Conservation (phyloP, 1,140 invertebrate species). For the Bombus sylvicola region DNA sequence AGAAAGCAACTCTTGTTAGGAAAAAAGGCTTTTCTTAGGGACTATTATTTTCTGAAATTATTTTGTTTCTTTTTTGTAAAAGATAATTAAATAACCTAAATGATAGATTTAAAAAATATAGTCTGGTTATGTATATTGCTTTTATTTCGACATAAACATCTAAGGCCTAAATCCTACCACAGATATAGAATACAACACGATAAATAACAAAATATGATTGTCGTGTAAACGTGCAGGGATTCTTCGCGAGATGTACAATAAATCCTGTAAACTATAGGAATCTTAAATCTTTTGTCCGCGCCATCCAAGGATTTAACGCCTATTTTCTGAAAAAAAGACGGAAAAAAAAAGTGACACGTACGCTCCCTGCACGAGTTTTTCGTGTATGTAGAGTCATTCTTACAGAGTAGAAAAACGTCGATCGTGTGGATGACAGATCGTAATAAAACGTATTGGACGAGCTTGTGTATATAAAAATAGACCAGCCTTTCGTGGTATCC, state of each 20-base stretch:
- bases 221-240: slow-evolving; percentile 46
- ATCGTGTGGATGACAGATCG: slow-evolving; percentile 29
- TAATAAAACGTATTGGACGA: slow-evolving; percentile 36
- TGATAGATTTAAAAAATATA: not conserved
- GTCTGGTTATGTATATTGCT: slow-evolving; percentile 19
- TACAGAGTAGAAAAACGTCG: slow-evolving; percentile 29
- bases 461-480: slow-evolving; percentile 63
- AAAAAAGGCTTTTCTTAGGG: not conserved
- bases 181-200: slow-evolving; percentile 48
- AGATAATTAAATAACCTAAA: not conserved
- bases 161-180: slow-evolving; percentile 50
- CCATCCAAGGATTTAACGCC: no score
- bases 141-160: slow-evolving; percentile 63
- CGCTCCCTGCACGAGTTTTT: not conserved
- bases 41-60: not conserved
- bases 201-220: slow-evolving; percentile 69
- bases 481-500: slow-evolving; percentile 30
- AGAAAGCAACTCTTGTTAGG: not conserved
- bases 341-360: not conserved
- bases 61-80: not conserved
- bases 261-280: not conserved
- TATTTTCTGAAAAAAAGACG: not conserved
- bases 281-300: not conserved
- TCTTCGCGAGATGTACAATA: not conserved
- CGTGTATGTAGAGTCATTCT: not conserved